Percentiles rank a stretch among this genome's conserved stretches.
Evolutionary conservation across 2,888 invertebrate genomes (phyloP).

Genomic region (Parascotia fuliginaria): DNA sequence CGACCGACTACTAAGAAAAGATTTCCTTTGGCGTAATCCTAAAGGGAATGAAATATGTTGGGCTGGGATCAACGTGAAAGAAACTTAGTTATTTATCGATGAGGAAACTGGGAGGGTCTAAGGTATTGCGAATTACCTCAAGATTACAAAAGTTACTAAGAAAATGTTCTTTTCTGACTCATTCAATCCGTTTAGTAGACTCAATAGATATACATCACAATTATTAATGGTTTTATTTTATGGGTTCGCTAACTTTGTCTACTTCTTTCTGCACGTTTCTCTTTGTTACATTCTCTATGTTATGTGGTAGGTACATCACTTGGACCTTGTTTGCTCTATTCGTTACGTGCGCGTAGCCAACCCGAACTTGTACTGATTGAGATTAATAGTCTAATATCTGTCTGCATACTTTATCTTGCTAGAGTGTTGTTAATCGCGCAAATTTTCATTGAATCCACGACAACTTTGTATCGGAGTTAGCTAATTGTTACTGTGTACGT

Average conservation of each 20-base stretch:
- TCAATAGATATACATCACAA: conserved; percentile 39
- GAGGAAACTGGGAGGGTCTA: conserved; percentile 38
- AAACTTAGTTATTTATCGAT: conserved; percentile 54
- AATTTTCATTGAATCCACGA: conserved; percentile 6
- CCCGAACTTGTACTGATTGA: background rate
- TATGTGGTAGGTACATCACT: background rate
- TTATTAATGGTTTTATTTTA: conserved; percentile 40
- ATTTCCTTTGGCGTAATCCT: conserved; percentile 45
- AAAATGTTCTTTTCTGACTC: conserved; percentile 49
- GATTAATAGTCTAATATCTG: background rate
- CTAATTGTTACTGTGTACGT: conserved; percentile 29
- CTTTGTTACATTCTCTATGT: background rate
- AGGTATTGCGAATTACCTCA: conserved; percentile 47
- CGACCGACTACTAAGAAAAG: conserved; percentile 44
- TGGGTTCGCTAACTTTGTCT: conserved; percentile 11
- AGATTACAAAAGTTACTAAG: conserved; percentile 49
- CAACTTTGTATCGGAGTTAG: conserved; percentile 19
- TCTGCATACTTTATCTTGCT: background rate
- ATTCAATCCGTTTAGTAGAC: conserved; percentile 43
- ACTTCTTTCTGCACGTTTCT: background rate
- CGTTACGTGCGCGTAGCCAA: conserved; percentile 1
- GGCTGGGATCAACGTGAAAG: conserved; percentile 51
- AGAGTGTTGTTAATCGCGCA: conserved; percentile 4
- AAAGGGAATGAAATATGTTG: conserved; percentile 57
- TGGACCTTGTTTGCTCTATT: background rate